Conservation (phyloP, 64 coral and sea anemone species). For the Orbicella faveolata region DNA sequence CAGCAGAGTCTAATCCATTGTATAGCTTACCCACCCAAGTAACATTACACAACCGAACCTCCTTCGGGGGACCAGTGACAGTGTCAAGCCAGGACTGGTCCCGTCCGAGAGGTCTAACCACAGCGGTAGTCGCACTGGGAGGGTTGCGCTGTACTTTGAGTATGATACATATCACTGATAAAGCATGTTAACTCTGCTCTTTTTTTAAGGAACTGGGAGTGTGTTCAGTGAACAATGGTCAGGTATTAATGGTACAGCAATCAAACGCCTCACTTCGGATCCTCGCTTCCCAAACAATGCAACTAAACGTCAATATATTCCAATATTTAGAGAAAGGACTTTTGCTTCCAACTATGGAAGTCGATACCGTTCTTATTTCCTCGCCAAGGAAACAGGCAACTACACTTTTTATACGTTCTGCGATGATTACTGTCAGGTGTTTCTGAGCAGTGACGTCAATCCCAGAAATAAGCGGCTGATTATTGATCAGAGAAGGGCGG, state of each 20-base stretch:
- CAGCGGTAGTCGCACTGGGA: too few species aligned
- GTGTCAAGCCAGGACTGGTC: too few species aligned
- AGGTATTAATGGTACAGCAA: background rate
- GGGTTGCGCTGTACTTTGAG: too few species aligned
- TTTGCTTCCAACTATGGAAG: background rate
- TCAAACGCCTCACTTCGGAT: constrained; percentile 7
- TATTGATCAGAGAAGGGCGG: background rate
- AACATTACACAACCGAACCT: too few species aligned
- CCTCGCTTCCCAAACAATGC: background rate
- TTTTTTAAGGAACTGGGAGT: background rate
- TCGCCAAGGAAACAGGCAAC: constrained; percentile 39
- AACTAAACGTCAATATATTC: background rate
- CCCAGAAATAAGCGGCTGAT: constrained; percentile 29
- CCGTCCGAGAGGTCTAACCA: too few species aligned
- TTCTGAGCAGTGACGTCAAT: constrained; percentile 37
- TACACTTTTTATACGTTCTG: constrained; percentile 35
- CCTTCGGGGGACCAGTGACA: too few species aligned
- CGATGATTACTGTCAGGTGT: constrained; percentile 46
- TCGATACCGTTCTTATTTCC: constrained; percentile 51
- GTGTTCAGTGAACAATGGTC: constrained; percentile 30
- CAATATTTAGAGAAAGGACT: background rate
- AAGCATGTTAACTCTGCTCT: background rate
- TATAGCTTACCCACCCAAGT: too few species aligned
- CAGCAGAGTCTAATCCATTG: too few species aligned
- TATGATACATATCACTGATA: too few species aligned